Evolutionary conservation across 1,140 invertebrate genomes (phyloP).

Genomic region (Cotesia vestalis): DNA sequence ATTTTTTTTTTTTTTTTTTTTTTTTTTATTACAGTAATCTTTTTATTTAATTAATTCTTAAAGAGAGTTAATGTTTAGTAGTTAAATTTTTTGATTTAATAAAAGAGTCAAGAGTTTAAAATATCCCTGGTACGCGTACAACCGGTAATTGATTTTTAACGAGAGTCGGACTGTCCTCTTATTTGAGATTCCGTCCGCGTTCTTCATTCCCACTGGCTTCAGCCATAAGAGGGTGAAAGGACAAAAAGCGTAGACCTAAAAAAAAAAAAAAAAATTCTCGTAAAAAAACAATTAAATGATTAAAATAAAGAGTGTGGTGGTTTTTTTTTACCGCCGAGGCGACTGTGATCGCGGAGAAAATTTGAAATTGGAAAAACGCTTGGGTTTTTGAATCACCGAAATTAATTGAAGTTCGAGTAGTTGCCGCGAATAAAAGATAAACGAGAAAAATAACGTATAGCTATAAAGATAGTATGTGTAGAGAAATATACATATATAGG

Average conservation of each 20-base stretch:
- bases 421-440: conserved; percentile 41
- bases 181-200: conserved; percentile 7
- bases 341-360: conserved; percentile 49
- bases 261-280: background rate
- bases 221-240: background rate
- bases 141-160: conserved; percentile 41
- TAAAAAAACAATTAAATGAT: background rate
- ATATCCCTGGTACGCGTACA: conserved; percentile 30
- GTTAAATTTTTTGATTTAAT: background rate
- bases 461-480: background rate
- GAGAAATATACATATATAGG: background rate
- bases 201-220: background rate
- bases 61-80: background rate
- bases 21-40: too few species aligned
- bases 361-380: conserved; percentile 55
- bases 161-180: conserved; percentile 27
- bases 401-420: conserved; percentile 59
- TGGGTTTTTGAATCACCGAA: conserved; percentile 41
- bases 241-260: conserved; percentile 2
- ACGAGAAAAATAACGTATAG: conserved; percentile 28
- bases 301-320: background rate
- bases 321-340: conserved; percentile 40
- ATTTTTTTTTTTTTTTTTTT: too few species aligned
- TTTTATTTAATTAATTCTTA: too few species aligned
- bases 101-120: background rate